Evolutionary conservation across 2,797 vertebrate species (phyloP).

Genomic region (Characodon lateralis): DNA sequence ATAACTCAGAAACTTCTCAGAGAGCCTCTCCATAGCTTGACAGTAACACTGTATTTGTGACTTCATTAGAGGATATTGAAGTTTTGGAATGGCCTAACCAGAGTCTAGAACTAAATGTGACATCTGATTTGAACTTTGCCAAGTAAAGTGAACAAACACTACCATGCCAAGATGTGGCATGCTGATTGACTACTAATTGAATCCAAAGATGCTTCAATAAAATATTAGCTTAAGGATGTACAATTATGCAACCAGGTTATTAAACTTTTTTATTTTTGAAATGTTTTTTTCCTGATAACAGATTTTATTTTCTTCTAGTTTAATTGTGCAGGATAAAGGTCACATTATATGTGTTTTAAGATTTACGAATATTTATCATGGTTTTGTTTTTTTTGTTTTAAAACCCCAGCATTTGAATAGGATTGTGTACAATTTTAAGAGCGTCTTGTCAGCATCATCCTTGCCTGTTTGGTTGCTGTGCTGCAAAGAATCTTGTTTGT

Average conservation of each 20-base stretch:
- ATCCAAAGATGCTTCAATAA: not conserved
- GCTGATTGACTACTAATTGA: no score
- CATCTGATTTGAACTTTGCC: no score
- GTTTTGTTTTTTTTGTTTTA: slow-evolving; percentile 24
- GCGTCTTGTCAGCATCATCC: slow-evolving; percentile 46
- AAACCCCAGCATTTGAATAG: slow-evolving; percentile 23
- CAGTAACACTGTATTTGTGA: no score
- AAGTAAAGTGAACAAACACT: no score
- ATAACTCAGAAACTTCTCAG: no score
- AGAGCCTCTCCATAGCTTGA: no score
- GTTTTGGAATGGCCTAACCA: no score
- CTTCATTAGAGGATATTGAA: no score
- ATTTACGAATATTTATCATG: not conserved
- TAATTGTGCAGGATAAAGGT: not conserved
- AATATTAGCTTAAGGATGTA: not conserved
- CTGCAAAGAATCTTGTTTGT: slow-evolving; percentile 44
- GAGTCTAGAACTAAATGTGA: no score
- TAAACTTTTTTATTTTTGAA: not conserved
- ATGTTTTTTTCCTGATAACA: not conserved
- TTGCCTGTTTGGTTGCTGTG: slow-evolving; percentile 17
- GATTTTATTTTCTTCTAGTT: not conserved
- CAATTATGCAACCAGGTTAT: not conserved
- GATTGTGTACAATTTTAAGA: slow-evolving; percentile 34
- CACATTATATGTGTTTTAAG: not conserved
- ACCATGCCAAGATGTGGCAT: no score